Conservation (phyloP, 1,140 invertebrate genomes). For the Meloidogyne chitwoodi region DNA sequence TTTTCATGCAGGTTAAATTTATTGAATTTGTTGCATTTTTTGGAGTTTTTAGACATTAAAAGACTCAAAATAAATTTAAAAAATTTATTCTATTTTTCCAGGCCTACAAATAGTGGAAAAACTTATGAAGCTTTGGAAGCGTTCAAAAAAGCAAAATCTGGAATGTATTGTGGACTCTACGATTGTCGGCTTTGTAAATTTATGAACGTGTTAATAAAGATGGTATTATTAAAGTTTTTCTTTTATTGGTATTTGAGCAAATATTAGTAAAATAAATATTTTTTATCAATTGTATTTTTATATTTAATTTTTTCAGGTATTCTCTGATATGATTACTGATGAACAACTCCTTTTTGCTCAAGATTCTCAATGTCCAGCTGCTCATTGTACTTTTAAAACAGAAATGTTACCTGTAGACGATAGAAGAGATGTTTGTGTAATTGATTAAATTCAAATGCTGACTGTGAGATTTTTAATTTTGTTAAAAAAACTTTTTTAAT, state of each 20-base stretch:
- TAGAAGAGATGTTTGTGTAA: constrained; percentile 80
- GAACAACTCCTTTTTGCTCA: constrained; percentile 81
- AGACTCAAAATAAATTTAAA: neutral
- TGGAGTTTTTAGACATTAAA: neutral
- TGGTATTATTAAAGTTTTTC: too few species aligned
- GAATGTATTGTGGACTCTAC: constrained; percentile 96
- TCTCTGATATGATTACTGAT: constrained; percentile 83
- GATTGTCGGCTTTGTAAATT: constrained; percentile 88
- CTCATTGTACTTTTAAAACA: constrained; percentile 88
- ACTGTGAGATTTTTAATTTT: too few species aligned
- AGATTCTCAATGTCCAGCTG: constrained; percentile 67
- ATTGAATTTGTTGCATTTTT: neutral
- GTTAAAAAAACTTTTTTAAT: too few species aligned
- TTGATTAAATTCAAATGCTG: constrained; percentile 98
- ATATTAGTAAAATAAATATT: too few species aligned
- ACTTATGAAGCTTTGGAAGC: constrained; percentile 90
- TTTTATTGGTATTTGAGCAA: too few species aligned
- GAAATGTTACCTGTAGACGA: constrained; percentile 73
- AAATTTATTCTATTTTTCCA: constrained; percentile 13
- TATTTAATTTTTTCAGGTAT: too few species aligned
- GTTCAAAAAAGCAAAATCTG: constrained; percentile 80
- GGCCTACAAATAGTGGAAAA: constrained; percentile 96
- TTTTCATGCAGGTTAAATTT: constrained; percentile 75
- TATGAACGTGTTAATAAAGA: constrained; percentile 80
- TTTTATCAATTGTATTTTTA: too few species aligned